Evolutionary conservation across 2,113 vertebrate species (phyloP).

Genomic region (Phalacrocorax brasilianus): DNA sequence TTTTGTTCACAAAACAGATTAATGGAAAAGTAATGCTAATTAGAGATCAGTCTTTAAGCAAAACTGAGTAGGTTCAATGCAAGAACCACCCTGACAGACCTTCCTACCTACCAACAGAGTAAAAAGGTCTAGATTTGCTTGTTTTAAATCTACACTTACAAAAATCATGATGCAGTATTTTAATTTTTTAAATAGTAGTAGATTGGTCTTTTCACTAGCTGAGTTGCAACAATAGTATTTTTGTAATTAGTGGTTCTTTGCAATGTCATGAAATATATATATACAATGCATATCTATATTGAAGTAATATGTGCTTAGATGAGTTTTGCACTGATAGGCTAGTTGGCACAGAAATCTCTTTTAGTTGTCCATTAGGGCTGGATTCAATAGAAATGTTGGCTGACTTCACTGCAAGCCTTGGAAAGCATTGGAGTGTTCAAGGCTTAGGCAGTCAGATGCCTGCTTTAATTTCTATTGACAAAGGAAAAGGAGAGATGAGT

Average conservation of each 20-base stretch:
- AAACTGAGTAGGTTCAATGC: background rate
- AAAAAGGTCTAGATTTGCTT: background rate
- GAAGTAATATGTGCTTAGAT: background rate
- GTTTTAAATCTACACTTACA: background rate
- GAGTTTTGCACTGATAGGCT: conserved; percentile 10
- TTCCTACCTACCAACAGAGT: background rate
- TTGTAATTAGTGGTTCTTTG: background rate
- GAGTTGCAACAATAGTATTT: background rate
- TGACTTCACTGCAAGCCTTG: conserved; percentile 35
- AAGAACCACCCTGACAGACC: background rate
- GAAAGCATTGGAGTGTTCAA: conserved; percentile 29
- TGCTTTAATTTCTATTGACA: conserved; percentile 64
- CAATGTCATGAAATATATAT: background rate
- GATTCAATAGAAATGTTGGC: conserved; percentile 58
- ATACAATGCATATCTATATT: background rate
- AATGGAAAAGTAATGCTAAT: background rate
- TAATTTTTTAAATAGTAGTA: background rate
- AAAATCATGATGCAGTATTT: background rate
- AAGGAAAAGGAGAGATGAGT: conserved; percentile 58
- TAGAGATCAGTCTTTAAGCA: background rate
- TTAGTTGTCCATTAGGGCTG: conserved; percentile 40
- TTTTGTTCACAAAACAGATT: background rate
- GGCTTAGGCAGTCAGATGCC: conserved; percentile 51
- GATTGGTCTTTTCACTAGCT: background rate
- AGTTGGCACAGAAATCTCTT: conserved; percentile 28